Evolutionary conservation across 2,113 vertebrate species (phyloP), one percentile per base, ranked within the genome.

Genomic region (Girardinichthys multiradiatus): DNA sequence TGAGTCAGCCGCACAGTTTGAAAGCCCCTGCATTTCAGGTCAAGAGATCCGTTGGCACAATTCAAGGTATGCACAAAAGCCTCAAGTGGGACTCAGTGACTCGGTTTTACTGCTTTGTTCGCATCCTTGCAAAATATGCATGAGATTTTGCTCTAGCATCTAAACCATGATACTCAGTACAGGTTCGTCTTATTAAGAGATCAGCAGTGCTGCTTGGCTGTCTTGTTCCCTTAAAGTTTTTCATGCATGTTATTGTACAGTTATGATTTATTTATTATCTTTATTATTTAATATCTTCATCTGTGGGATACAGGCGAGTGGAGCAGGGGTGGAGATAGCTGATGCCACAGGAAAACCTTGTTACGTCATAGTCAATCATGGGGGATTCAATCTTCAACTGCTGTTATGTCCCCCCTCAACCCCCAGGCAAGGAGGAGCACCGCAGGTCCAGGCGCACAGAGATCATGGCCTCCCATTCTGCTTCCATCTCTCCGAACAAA

Each of bases 301-400:
- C 64, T 45, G 42, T 45, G 42, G 42, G 42, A 45, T 19, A 19
- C 17, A 45, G 42, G 42, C 4, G 42, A 78, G 82, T 57, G 58
- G 74, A 74, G 58, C 48, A 31, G 60, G 39, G 64, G 76, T 37
- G 68, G 86, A 83, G 66, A 72, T 68, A 60, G 30, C 74, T 78
- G 80, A 76, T 72, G 72, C 78, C 80, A 60, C 76, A 83, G 65
- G 64, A 77, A 67, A 62, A 12, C 79, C 65, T 73, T 83, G 64
- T 42, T 80, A 81, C 48, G 77, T 31, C 68, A 21, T 57, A 51
- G 73, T 83, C 74, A 87, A 27, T 72, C 48, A 94, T 94, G 93
- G 80, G 90, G 85, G 92, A 93, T 64, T 93, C 90, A 24, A 24
- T 94, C 85, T 94, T 94, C 87, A 94, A 87, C 54, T 94, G 94